Base-by-base conservation (phyloP, 53 echinoderm and acorn worm species). In the Actinopyga echinites region DNA sequence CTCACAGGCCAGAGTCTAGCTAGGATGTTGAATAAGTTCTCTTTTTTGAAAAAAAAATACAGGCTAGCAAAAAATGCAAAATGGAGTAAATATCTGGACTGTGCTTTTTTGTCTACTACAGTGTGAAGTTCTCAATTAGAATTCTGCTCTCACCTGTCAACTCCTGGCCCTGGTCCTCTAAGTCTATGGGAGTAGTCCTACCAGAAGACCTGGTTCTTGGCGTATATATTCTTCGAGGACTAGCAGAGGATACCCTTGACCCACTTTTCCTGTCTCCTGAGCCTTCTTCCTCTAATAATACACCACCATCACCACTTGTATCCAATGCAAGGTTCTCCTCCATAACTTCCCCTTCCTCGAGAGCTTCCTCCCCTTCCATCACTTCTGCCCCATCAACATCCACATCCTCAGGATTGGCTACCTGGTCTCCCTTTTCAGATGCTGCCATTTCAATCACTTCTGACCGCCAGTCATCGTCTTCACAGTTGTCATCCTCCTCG, bases 401-500 rank as follows among this genome's bases (percentile, higher is more conserved):
- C n/a, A 69, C 30, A 25, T 83, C 64, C 3, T 49, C 56, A 67
- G 44, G 23, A 57, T 71, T 31, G 71, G 57, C 73, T 36, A 28
- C 29, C 12, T 32, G 74, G 19, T 31, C 66, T 21, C 23, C 82
- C 2, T 26, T 64, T 82, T 57, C 56, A 30, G 36, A 57, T 8
- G 15, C 28, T 1, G 68, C 68, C 22, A 68, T 33, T 13, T 68
- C 68, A 21, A 68, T 68, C 20, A 68, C 82, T 52, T 87, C 82
- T 52, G 87, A 87, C 63, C 37, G 52, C 90, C 85, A 90, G 38
- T 85, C 85, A 68, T 85, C 86, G 7, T 85, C 86, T 36, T 84
- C 89, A 19, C 63, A 82, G 35, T 82, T 71, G 1, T 64, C 64
- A 30, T 68, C 82, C 8, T 73, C 89, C 63, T 21, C 80, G 30